Percentiles rank a stretch among this genome's conserved stretches.
Conservation (phyloP, 2,888 invertebrate genomes). For the Andrena fulva region DNA sequence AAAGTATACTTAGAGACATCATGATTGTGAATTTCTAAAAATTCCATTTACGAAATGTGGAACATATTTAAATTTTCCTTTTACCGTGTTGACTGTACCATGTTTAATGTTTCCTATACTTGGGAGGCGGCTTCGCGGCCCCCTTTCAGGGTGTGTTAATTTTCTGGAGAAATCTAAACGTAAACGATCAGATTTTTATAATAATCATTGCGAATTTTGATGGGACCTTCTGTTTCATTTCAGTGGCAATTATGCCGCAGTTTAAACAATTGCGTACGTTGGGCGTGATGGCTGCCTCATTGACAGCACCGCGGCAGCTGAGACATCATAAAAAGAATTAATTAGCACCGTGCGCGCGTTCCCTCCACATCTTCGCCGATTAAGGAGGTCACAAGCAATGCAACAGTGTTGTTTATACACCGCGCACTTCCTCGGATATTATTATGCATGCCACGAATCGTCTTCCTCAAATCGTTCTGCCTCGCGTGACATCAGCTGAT, state of each 20-base stretch:
- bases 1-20: no score
- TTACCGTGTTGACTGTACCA: no score
- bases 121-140: no score
- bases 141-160: no score
- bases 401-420: conserved; percentile 19
- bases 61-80: no score
- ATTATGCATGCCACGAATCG: background rate
- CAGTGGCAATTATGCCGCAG: no score
- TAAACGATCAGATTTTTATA: no score
- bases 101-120: no score
- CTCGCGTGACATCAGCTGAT: conserved; percentile 14
- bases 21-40: no score
- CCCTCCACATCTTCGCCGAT: conserved; percentile 20
- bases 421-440: conserved; percentile 5
- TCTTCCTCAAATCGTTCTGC: conserved; percentile 15
- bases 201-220: no score
- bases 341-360: conserved; percentile 42
- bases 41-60: no score
- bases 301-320: background rate
- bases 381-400: conserved; percentile 42
- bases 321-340: conserved; percentile 40
- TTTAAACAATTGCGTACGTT: background rate
- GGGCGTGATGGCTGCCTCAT: background rate
- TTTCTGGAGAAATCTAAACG: no score
- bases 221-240: background rate